These are phyloP conservation scores for Gallirallus australis DNA, from an alignment of 2,797 vertebrate genomes.

Conservation along the genomic window DNA sequence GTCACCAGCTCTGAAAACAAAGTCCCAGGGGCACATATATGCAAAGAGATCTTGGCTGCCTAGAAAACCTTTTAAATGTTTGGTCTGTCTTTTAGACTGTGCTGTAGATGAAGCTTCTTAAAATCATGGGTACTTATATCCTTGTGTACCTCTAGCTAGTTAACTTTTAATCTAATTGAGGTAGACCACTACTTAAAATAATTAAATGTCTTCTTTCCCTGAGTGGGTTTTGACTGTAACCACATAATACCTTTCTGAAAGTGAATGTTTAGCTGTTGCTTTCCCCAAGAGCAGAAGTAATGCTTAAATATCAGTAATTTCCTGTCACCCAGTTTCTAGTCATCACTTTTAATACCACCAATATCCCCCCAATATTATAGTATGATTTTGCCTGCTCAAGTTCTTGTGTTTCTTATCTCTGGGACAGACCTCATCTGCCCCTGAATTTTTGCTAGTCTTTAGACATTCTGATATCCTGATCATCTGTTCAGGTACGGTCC, in stretches of 20 bases:
- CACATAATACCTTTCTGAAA: background rate
- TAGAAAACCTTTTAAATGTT: background rate
- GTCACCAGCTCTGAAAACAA: background rate
- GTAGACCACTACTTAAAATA: background rate
- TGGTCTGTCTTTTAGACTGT: background rate
- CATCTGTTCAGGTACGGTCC: constrained; percentile 53
- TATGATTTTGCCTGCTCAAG: background rate
- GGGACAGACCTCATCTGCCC: constrained; percentile 14
- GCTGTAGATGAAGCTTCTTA: background rate
- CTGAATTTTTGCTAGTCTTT: constrained; percentile 25
- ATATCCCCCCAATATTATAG: background rate
- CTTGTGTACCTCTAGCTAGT: background rate
- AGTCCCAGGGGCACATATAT: too few species aligned
- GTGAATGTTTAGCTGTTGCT: background rate
- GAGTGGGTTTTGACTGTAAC: background rate
- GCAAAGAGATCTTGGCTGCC: background rate
- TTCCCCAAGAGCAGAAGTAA: background rate
- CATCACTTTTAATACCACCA: background rate
- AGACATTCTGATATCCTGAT: constrained; percentile 61
- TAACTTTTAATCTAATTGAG: background rate
- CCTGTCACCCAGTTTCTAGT: background rate
- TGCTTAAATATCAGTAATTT: background rate
- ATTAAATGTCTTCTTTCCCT: background rate
- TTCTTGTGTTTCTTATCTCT: constrained; percentile 2
- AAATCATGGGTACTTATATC: background rate